These are phyloP conservation scores for Neotoxoptera formosana DNA, from an alignment of 1,140 invertebrate genomes.

Conservation along the genomic window DNA sequence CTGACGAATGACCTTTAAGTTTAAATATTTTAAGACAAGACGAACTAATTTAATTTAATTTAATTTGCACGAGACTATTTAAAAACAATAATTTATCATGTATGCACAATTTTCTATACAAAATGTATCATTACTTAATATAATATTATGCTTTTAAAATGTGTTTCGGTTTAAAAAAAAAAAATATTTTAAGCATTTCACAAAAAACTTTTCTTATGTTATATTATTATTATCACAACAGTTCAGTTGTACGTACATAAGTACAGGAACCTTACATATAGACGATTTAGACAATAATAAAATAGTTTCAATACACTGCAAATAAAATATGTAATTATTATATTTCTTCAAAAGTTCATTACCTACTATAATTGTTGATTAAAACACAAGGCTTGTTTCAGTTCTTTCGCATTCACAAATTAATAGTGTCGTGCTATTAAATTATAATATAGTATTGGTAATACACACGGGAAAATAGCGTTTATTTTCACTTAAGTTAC, in stretches of 20 bases:
- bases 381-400: background rate
- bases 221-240: background rate
- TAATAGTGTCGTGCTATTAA: background rate
- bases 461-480: background rate
- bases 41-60: too few species aligned
- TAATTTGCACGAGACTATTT: too few species aligned
- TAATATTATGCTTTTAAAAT: background rate
- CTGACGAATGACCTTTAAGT: background rate
- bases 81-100: too few species aligned
- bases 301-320: background rate
- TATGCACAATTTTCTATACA: background rate
- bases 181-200: background rate
- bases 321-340: background rate
- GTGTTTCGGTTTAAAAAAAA: background rate
- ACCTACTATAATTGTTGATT: background rate
- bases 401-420: background rate
- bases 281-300: background rate
- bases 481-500: background rate
- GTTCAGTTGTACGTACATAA: background rate
- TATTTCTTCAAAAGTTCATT: background rate
- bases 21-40: too few species aligned
- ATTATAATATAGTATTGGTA: background rate
- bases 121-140: background rate
- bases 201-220: background rate
- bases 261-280: background rate